phyloP scores from a whole-genome alignment of 2,888 invertebrate genomes.

The Quadroppia sp. region DNA sequence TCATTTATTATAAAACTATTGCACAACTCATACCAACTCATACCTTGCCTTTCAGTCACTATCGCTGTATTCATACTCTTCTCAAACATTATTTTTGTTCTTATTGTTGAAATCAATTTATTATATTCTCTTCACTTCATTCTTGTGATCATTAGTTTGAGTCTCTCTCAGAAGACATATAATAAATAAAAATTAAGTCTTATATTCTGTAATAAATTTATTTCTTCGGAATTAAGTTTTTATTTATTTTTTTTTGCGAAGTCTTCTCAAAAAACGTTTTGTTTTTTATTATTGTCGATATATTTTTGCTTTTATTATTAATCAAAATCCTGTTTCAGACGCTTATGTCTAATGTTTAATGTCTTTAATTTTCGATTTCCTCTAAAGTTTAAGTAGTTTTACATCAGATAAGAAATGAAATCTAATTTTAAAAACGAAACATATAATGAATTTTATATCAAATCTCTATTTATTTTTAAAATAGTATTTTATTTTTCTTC shows the following conservation, averaged over 20 bases:
- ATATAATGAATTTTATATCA: not conserved
- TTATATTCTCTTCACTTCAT: conserved; percentile 23
- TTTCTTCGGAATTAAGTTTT: conserved; percentile 10
- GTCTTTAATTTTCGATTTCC: conserved; percentile 11
- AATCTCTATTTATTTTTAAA: not conserved
- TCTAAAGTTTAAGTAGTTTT: not conserved
- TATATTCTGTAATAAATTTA: conserved; percentile 1
- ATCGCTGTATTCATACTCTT: not conserved
- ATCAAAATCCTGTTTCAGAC: conserved; percentile 5
- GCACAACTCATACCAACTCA: not conserved
- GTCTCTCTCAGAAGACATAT: not conserved
- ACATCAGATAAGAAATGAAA: not conserved
- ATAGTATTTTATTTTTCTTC: not conserved
- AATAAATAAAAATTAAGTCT: conserved; percentile 21
- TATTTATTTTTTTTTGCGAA: not conserved
- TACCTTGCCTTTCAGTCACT: not conserved
- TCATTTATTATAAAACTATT: conserved; percentile 20
- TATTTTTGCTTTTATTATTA: not conserved
- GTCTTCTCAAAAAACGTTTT: not conserved
- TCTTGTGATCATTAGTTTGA: conserved; percentile 9
- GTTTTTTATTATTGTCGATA: not conserved
- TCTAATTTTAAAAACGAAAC: not conserved
- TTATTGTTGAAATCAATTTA: conserved; percentile 21
- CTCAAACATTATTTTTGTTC: not conserved
- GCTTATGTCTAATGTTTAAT: not conserved